Base-by-base conservation (phyloP, 2,113 vertebrate species). In the Pipra filicauda region DNA sequence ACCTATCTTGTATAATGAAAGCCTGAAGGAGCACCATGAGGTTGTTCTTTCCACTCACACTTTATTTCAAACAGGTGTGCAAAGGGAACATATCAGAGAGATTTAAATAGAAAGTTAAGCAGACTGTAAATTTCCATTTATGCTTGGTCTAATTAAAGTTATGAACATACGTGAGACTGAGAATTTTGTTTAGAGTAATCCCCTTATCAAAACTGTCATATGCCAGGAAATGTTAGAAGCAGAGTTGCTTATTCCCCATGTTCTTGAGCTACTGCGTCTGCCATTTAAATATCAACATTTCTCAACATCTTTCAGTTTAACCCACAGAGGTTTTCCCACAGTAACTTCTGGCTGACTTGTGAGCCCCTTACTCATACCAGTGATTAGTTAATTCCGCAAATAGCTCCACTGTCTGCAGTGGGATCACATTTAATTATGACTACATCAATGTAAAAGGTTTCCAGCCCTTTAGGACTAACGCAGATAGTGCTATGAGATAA, bases 121-220 rank as follows among this genome's bases (percentile, higher is more conserved):
- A 95, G 92, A 95, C 92, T 86, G 88, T 93, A 65, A 96, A 94
- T 96, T 96, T 95, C 93, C 93, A 96, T 91, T 83, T 87, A 93
- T 0, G 0, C 44, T 86, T 37, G 76, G 65, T 93, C 95, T 96
- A 93, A 96, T 96, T 97, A 89, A 94, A 97, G 92, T 88, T 74
- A 82, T 72, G 79, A 91, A 75, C 77, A 52, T 91, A 75, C 31
- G 35, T 57, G 57, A 95, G 95, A 93, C 66, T 86, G 93, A 96
- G 91, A 95, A 93, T 96, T 96, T 87, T 96, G 88, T 96, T 96
- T 93, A 95, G 73, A 92, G 92, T 95, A 96, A 96, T 95, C 96
- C 88, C 85, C 51, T 94, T 97, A 92, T 93, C 93, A 94, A 94
- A 95, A 92, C 48, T 91, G 92, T 96, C 95, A 96, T 86, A 89